Evolutionary conservation across 2,888 invertebrate genomes (phyloP).

Genomic region (Apodemia mormo): DNA sequence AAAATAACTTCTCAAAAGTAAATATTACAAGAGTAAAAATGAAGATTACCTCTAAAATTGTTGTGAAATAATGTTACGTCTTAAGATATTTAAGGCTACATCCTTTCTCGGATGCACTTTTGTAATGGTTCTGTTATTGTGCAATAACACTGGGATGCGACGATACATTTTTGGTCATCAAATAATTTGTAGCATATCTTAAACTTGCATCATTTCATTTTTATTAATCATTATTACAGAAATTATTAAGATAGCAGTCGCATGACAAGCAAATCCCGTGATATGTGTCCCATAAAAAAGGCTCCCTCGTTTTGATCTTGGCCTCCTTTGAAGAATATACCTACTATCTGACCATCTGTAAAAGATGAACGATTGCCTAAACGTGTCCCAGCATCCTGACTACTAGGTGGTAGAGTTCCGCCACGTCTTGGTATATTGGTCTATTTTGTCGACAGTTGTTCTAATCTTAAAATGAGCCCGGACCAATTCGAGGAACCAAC

Average conservation of each 20-base stretch:
- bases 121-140: constrained; percentile 1
- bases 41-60: constrained; percentile 2
- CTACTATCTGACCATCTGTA: no score
- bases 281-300: no score
- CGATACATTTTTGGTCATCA: constrained; percentile 4
- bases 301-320: no score
- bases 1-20: no score
- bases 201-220: constrained; percentile 1
- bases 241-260: neutral
- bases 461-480: no score
- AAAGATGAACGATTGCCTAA: no score
- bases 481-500: no score
- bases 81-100: neutral
- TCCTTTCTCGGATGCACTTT: constrained; percentile 9
- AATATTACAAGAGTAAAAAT: neutral
- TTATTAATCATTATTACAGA: neutral
- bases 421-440: no score
- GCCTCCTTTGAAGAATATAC: no score
- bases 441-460: no score
- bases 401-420: no score
- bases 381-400: no score
- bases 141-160: constrained; percentile 1
- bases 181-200: constrained; percentile 7
- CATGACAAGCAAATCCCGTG: neutral
- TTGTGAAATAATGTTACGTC: constrained; percentile 1